Evolutionary conservation across 2,888 invertebrate genomes (phyloP).

Genomic region (Calameuta idolon): DNA sequence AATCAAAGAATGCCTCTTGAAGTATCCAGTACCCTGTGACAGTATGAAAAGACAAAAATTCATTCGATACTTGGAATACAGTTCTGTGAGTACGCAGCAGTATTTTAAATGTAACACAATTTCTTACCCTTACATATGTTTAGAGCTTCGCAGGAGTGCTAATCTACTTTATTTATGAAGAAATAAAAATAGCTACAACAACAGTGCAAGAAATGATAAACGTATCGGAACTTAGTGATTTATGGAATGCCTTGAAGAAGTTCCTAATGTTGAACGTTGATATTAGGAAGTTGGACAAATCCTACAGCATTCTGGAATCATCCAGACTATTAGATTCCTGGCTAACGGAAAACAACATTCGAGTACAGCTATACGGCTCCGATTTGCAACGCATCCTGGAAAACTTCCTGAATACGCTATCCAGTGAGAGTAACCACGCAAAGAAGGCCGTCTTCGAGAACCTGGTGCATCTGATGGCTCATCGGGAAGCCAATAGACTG

Average conservation of each 20-base stretch:
- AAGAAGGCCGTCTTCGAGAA: slow-evolving; percentile 46
- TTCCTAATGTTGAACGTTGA: slow-evolving; percentile 33
- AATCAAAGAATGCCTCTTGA: slow-evolving; percentile 44
- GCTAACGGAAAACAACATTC: slow-evolving; percentile 34
- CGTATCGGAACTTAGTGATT: slow-evolving; percentile 38
- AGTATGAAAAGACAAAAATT: slow-evolving; percentile 37
- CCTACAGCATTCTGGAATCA: slow-evolving; percentile 39
- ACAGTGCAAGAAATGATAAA: slow-evolving; percentile 18
- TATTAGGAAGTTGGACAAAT: slow-evolving; percentile 36
- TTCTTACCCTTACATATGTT: background rate
- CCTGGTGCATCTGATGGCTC: slow-evolving; percentile 48
- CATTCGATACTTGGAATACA: slow-evolving; percentile 42
- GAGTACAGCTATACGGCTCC: slow-evolving; percentile 37
- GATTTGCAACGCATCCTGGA: slow-evolving; percentile 37
- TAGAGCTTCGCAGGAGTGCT: slow-evolving; percentile 11
- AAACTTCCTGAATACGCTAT: slow-evolving; percentile 1
- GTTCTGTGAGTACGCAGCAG: slow-evolving; percentile 35
- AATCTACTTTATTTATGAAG: slow-evolving; percentile 42
- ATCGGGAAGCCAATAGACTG: slow-evolving; percentile 43
- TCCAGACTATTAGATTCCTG: slow-evolving; percentile 42
- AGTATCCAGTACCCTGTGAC: slow-evolving; percentile 43
- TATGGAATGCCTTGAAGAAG: slow-evolving; percentile 48
- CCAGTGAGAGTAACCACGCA: slow-evolving; percentile 28
- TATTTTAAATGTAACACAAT: background rate
- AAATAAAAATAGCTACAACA: slow-evolving; percentile 36